Percentiles rank a stretch among this genome's conserved stretches.
Conservation (phyloP, 2,797 vertebrate genomes). For the Glyptemys insculpta region DNA sequence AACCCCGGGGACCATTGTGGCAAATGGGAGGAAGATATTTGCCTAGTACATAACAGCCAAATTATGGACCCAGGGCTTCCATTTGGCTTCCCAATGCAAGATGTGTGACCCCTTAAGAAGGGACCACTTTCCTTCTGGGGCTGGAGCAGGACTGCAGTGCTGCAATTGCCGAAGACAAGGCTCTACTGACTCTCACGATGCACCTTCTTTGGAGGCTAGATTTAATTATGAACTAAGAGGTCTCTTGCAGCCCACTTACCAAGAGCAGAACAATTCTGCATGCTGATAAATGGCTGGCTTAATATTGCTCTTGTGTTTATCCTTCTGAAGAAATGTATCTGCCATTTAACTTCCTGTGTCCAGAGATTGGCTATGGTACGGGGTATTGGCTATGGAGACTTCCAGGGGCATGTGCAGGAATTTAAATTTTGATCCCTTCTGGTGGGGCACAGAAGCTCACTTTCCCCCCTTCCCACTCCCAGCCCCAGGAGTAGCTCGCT, state of each 20-base stretch:
- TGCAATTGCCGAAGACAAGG: background rate
- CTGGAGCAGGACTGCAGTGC: background rate
- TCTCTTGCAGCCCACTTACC: background rate
- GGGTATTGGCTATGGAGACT: too few relatives aligned
- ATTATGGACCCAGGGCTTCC: background rate
- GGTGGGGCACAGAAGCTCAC: too few relatives aligned
- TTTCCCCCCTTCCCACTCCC: too few relatives aligned
- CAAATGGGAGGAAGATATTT: background rate
- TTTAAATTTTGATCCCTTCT: too few relatives aligned
- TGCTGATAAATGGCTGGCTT: background rate
- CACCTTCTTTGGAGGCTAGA: background rate
- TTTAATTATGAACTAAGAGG: background rate
- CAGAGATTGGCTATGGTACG: background rate
- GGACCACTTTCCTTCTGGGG: background rate
- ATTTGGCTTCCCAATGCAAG: background rate
- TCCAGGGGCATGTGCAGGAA: too few relatives aligned
- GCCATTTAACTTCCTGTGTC: background rate
- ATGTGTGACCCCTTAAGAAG: accelerated
- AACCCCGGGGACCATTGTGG: background rate
- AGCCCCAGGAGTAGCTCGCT: too few relatives aligned
- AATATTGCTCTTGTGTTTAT: background rate
- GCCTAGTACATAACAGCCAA: background rate
- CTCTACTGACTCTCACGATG: background rate
- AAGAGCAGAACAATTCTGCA: background rate
- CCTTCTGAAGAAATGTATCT: background rate